Evolutionary conservation across 2,113 vertebrate genomes (phyloP).

Genomic region (Noctilio leporinus): DNA sequence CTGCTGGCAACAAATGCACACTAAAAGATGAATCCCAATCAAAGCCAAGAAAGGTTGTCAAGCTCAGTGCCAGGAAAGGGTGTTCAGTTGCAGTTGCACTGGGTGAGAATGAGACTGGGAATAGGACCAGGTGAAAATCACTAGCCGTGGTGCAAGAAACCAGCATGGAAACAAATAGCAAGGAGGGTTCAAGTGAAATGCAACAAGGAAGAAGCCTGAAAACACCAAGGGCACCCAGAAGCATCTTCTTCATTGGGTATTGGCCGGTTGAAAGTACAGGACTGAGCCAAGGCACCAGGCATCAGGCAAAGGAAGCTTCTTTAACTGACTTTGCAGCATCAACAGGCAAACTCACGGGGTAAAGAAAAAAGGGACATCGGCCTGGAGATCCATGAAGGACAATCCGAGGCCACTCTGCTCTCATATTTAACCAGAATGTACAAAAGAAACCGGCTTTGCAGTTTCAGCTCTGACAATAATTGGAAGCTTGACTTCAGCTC

Average conservation of each 20-base stretch:
- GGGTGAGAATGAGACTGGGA: not conserved
- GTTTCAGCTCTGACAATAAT: not conserved
- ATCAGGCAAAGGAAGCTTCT: not conserved
- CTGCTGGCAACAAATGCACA: not conserved
- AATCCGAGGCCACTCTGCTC: not conserved
- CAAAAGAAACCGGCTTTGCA: not conserved
- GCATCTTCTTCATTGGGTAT: not conserved
- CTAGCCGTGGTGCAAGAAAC: not conserved
- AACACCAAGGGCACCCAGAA: not conserved
- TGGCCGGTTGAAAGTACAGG: not conserved
- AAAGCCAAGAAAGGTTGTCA: constrained; percentile 32
- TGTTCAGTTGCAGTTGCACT: not conserved
- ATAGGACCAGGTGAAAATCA: not conserved
- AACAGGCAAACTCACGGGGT: not conserved
- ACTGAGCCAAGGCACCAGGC: not conserved
- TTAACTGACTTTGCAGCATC: not conserved
- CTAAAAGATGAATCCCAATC: not conserved
- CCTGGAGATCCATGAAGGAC: not conserved
- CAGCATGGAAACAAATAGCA: not conserved
- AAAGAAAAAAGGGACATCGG: not conserved
- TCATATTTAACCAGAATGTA: not conserved
- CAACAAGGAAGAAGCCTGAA: not conserved
- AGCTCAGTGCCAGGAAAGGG: constrained; percentile 1
- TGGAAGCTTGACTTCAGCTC: not conserved
- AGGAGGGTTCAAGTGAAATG: not conserved